Evolutionary conservation across 2,888 invertebrate genomes (phyloP).

Genomic region (Archaeoteleia sp.): DNA sequence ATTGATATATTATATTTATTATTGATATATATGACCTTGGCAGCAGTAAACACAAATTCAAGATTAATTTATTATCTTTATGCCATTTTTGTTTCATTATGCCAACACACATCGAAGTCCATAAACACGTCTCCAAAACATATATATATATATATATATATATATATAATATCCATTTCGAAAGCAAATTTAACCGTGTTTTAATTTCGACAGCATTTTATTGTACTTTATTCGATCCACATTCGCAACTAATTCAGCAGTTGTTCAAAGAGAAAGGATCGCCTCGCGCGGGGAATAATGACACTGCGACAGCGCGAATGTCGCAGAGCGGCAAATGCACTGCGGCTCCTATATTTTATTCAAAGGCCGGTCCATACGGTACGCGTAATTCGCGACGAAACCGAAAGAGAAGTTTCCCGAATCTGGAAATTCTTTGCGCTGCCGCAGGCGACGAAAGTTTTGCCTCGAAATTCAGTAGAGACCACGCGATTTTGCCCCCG

Average conservation of each 20-base stretch:
- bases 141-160: too few species aligned
- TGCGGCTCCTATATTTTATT: slow-evolving; percentile 69
- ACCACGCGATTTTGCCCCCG: not conserved
- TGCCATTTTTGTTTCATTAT: too few species aligned
- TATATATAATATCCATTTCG: too few species aligned
- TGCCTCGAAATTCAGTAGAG: slow-evolving; percentile 9
- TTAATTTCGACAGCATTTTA: too few species aligned
- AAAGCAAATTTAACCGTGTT: too few species aligned
- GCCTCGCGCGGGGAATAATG: slow-evolving; percentile 58
- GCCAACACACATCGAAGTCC: too few species aligned
- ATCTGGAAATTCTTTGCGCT: slow-evolving; percentile 46
- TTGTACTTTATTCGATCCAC: slow-evolving; percentile 5
- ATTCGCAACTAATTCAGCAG: slow-evolving; percentile 35
- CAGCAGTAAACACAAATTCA: too few species aligned
- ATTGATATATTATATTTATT: too few species aligned
- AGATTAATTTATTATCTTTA: too few species aligned
- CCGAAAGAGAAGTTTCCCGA: slow-evolving; percentile 33
- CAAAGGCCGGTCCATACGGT: slow-evolving; percentile 55
- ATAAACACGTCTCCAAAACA: too few species aligned
- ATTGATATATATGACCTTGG: too few species aligned
- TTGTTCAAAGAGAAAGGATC: slow-evolving; percentile 40
- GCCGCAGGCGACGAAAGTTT: slow-evolving; percentile 9
- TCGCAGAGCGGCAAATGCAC: slow-evolving; percentile 63
- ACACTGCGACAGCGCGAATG: slow-evolving; percentile 62
- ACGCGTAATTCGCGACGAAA: slow-evolving; percentile 45